Evolutionary conservation across 2,113 vertebrate genomes (phyloP), one percentile per base, ranked within the genome.

Genomic region (Scolopax mira): DNA sequence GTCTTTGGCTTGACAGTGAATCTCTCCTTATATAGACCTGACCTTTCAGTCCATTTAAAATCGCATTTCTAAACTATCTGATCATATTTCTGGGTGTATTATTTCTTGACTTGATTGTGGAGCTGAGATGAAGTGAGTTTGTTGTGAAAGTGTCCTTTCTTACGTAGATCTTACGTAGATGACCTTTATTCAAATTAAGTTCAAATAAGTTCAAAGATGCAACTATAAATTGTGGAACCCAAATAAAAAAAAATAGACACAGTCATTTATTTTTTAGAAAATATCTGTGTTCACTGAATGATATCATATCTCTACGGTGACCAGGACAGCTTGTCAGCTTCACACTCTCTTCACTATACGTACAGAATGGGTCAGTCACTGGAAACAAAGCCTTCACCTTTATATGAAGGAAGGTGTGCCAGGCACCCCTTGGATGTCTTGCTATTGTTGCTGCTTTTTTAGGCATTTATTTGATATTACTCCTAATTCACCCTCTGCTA

Each of bases 341-440:
- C 88, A 5, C 31, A 28, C 8, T 58, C 16, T 78, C 55, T 69
- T 84, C 0, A 0, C 14, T 58, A 11, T 0, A 8, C 22, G 6
- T 51, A 22, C 28, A 52, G 22, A 10, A 35, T 49, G 31, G 19
- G 7, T 77, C 25, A 77, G 31, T 0, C 0, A 51, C 10, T 89
- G 35, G 28, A 71, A 85, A 46, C 9, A 54, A 81, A 87, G 1
- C 3, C 28, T 35, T 52, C 15, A 9, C 2, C 8, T 71, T 79
- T 49, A 24, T 17, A 24, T 3, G 18, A 12, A 27, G 6, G 14
- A 33, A 73, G 8, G 7, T 11, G 4, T 49, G 13, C 23, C 52
- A 62, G 27, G n/a, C 27, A 54, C 5, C 5, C 16, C 24, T 78
- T 41, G 11, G 33, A 69, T 23, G 11, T 70, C 33, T 69, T 77